Evolutionary conservation across 1,140 invertebrate genomes (phyloP).

Genomic region (Heliconius hewitsoni): DNA sequence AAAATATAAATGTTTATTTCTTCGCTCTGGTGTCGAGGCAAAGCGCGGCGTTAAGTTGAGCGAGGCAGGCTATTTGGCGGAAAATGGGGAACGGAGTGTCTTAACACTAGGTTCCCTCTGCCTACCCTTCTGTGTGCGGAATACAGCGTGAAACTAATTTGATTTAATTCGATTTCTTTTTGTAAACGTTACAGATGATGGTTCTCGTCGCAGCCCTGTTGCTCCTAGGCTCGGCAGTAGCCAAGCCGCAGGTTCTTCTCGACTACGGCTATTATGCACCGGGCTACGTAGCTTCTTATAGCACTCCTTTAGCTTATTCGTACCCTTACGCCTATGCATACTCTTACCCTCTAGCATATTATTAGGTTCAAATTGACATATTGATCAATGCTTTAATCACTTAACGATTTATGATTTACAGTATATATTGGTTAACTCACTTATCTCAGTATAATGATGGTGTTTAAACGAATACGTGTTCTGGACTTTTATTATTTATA

Average conservation of each 20-base stretch:
- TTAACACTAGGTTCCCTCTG: no score
- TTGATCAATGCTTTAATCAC: background rate
- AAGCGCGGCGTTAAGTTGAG: no score
- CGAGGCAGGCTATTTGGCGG: no score
- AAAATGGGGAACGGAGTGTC: no score
- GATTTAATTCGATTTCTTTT: no score
- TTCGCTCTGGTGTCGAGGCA: no score
- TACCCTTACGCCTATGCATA: constrained; percentile 73
- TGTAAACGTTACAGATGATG: constrained; percentile 40
- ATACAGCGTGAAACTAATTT: no score
- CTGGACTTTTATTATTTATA: constrained; percentile 8
- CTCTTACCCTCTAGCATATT: constrained; percentile 58
- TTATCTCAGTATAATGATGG: background rate
- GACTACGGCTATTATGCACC: constrained; percentile 74
- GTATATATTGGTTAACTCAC: background rate
- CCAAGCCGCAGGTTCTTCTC: constrained; percentile 66
- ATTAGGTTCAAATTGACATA: background rate
- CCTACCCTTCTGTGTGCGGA: no score
- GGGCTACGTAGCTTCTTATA: constrained; percentile 61
- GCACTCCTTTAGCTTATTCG: constrained; percentile 60
- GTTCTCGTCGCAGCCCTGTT: constrained; percentile 59
- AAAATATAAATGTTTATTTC: no score
- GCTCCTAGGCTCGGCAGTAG: constrained; percentile 51
- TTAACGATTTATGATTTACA: no score
- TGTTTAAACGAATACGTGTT: background rate